phyloP scores from a whole-genome alignment of 1,140 invertebrate genomes.

The Cephus cinctus region DNA sequence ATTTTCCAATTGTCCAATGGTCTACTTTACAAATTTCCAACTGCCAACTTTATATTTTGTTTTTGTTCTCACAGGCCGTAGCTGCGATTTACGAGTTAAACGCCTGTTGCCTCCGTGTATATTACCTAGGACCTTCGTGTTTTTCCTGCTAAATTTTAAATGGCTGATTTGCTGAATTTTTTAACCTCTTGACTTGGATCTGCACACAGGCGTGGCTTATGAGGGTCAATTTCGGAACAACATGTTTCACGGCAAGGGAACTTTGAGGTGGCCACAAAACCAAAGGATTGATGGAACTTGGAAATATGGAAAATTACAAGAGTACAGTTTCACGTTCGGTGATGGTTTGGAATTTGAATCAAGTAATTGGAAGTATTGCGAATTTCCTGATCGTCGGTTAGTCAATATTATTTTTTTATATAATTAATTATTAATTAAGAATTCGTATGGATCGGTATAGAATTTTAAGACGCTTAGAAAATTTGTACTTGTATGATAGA shows the following conservation, averaged over 20 bases:
- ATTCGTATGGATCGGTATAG: conserved; percentile 17
- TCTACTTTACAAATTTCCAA: too few relatives aligned
- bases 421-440: conserved; percentile 3
- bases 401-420: conserved; percentile 12
- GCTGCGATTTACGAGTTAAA: too few relatives aligned
- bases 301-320: conserved; percentile 46
- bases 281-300: conserved; percentile 52
- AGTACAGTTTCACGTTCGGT: conserved; percentile 46
- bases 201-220: conserved; percentile 55
- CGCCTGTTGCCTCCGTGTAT: too few relatives aligned
- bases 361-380: conserved; percentile 49
- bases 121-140: too few relatives aligned
- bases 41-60: too few relatives aligned
- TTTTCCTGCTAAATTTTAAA: too few relatives aligned
- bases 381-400: conserved; percentile 54
- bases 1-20: too few relatives aligned
- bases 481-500: too few relatives aligned
- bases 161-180: too few relatives aligned
- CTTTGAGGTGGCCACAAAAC: conserved; percentile 52
- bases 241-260: conserved; percentile 58
- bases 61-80: too few relatives aligned
- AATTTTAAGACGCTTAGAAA: conserved; percentile 9
- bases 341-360: conserved; percentile 43
- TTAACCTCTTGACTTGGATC: conserved; percentile 18
- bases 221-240: conserved; percentile 58